Conservation (phyloP, 2,888 invertebrate genomes). For the Seira musarum region DNA sequence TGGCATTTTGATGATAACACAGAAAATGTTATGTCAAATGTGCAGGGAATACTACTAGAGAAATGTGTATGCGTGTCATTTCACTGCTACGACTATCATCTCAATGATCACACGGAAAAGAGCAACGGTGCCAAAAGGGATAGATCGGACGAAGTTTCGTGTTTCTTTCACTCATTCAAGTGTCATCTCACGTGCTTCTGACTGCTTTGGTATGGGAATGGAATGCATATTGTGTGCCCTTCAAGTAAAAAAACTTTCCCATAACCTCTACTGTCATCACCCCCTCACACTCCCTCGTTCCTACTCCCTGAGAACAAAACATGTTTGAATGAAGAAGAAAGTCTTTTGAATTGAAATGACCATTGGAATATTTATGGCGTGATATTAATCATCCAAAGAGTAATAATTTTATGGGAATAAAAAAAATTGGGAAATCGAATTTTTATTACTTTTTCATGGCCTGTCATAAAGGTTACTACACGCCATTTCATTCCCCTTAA, state of each 20-base stretch:
- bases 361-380: too few relatives aligned
- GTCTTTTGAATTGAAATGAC: too few relatives aligned
- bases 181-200: slow-evolving; percentile 4
- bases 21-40: slow-evolving; percentile 9
- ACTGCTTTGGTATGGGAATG: too few relatives aligned
- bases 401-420: too few relatives aligned
- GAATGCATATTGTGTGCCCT: neutral
- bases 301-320: too few relatives aligned
- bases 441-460: too few relatives aligned
- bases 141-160: neutral
- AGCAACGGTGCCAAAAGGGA: neutral
- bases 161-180: neutral
- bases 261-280: neutral
- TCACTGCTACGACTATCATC: neutral
- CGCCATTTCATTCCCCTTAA: too few relatives aligned
- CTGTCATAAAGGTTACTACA: too few relatives aligned
- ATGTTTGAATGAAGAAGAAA: too few relatives aligned
- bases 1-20: neutral
- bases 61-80: slow-evolving; percentile 7
- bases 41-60: neutral
- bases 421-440: too few relatives aligned
- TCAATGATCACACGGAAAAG: neutral
- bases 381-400: too few relatives aligned
- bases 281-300: too few relatives aligned
- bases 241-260: neutral